Percentiles rank a stretch among this genome's conserved stretches.
Conservation (phyloP, 2,888 invertebrate species). For the Xestobium rufovillosum region DNA sequence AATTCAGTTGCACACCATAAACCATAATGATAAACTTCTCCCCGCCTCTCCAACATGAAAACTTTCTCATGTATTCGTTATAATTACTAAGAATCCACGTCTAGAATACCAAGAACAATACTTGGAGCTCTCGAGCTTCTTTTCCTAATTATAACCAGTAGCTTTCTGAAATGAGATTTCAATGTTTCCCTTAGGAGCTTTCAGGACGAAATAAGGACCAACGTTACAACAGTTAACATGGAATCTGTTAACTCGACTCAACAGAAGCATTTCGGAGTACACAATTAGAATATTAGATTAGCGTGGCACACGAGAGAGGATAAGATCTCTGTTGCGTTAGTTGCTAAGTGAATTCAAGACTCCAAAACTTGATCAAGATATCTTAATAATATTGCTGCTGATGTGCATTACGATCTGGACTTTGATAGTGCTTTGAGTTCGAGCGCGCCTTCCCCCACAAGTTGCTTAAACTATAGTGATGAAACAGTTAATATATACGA, state of each 20-base stretch:
- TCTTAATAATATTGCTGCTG: slow-evolving; percentile 34
- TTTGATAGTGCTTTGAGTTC: no score
- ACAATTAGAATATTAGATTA: slow-evolving; percentile 48
- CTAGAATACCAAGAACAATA: slow-evolving; percentile 27
- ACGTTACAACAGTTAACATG: slow-evolving; percentile 39
- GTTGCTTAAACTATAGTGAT: no score
- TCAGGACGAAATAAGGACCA: slow-evolving; percentile 29
- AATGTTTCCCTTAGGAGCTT: slow-evolving; percentile 44
- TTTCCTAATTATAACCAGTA: slow-evolving; percentile 38
- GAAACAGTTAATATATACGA: no score
- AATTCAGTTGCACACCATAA: no score
- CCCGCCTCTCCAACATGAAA: no score
- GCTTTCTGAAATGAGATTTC: slow-evolving; percentile 44
- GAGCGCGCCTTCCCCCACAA: no score
- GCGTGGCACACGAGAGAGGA: slow-evolving; percentile 35
- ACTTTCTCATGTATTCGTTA: no score
- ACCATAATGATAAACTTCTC: no score
- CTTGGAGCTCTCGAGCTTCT: slow-evolving; percentile 32
- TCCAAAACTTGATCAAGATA: slow-evolving; percentile 37
- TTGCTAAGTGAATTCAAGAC: slow-evolving; percentile 39
- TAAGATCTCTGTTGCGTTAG: slow-evolving; percentile 36
- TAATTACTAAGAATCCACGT: no score
- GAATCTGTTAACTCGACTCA: slow-evolving; percentile 45
- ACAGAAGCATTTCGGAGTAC: slow-evolving; percentile 44
- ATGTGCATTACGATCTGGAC: slow-evolving; percentile 30